These are phyloP conservation scores for Aphaenogaster floridana DNA, from an alignment of 1,140 invertebrate genomes.

Conservation along the genomic window DNA sequence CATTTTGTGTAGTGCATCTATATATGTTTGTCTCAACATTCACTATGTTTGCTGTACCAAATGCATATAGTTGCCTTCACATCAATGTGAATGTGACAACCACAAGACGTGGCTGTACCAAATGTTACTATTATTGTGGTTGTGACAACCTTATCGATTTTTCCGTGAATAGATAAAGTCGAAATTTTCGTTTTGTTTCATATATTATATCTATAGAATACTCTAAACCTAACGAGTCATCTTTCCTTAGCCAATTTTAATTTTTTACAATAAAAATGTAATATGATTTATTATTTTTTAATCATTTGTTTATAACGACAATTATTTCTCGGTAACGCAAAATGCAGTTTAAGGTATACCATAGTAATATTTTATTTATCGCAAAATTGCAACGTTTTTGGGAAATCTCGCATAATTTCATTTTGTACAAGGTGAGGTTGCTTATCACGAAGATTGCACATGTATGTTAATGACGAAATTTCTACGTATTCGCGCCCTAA, in stretches of 20 bases:
- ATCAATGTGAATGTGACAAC: too few relatives aligned
- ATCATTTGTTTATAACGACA: not conserved
- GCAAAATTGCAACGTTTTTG: not conserved
- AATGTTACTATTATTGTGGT: too few relatives aligned
- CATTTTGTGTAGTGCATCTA: too few relatives aligned
- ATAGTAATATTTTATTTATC: constrained; percentile 5
- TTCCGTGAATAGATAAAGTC: not conserved
- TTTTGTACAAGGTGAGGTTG: constrained; percentile 19
- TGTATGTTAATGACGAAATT: constrained; percentile 54
- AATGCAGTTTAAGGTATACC: not conserved
- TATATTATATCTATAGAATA: not conserved
- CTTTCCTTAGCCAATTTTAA: not conserved
- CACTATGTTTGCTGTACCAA: too few relatives aligned
- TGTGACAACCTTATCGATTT: too few relatives aligned
- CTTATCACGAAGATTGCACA: constrained; percentile 38
- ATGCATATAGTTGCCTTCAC: too few relatives aligned
- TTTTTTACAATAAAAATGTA: not conserved
- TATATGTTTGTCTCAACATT: too few relatives aligned
- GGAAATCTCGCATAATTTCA: constrained; percentile 45
- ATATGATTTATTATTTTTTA: not conserved
- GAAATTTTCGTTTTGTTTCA: not conserved
- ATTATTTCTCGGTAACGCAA: not conserved
- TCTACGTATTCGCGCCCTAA: constrained; percentile 35
- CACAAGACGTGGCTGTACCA: too few relatives aligned
- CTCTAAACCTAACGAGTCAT: not conserved